Evolutionary conservation across 2,797 vertebrate species (phyloP).

Genomic region (Odontamblyopus lacepedii): DNA sequence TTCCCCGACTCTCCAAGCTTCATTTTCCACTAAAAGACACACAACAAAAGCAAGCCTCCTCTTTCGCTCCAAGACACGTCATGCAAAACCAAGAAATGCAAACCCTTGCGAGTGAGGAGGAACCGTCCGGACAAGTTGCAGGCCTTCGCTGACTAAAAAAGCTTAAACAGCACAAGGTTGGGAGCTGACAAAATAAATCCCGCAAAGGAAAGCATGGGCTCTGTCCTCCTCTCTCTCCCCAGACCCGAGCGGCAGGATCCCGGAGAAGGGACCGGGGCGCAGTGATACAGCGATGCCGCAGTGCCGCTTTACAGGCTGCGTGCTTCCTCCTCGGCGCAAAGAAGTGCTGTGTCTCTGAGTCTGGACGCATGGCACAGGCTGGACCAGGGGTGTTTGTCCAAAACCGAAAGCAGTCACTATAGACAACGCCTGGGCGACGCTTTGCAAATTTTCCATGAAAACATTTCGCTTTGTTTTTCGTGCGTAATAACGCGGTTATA

Average conservation of each 20-base stretch:
- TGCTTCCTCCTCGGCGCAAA: slow-evolving; percentile 81
- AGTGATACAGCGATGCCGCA: slow-evolving; percentile 84
- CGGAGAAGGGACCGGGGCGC: slow-evolving; percentile 78
- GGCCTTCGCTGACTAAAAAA: slow-evolving; percentile 70
- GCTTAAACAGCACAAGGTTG: slow-evolving; percentile 66
- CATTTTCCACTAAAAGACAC: slow-evolving; percentile 76
- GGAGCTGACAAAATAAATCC: slow-evolving; percentile 77
- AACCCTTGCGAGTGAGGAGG: slow-evolving; percentile 78
- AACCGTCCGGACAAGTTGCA: slow-evolving; percentile 78
- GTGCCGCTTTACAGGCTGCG: slow-evolving; percentile 83
- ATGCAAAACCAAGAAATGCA: slow-evolving; percentile 85
- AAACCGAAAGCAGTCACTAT: not conserved
- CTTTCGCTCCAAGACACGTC: slow-evolving; percentile 78
- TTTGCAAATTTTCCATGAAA: too few relatives aligned
- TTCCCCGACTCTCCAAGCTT: slow-evolving; percentile 69
- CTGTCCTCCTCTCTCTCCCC: slow-evolving; percentile 67
- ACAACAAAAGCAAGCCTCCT: slow-evolving; percentile 78
- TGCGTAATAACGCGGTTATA: not conserved
- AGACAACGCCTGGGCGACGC: not conserved
- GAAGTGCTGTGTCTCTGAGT: slow-evolving; percentile 69
- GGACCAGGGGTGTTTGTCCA: fast-evolving
- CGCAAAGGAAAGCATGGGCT: slow-evolving; percentile 68
- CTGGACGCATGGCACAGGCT: slow-evolving; percentile 8
- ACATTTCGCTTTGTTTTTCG: not conserved
- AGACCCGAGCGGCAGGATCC: slow-evolving; percentile 78